Base-by-base conservation (phyloP, 2,797 vertebrate genomes). In the Gadopsis marmoratus region DNA sequence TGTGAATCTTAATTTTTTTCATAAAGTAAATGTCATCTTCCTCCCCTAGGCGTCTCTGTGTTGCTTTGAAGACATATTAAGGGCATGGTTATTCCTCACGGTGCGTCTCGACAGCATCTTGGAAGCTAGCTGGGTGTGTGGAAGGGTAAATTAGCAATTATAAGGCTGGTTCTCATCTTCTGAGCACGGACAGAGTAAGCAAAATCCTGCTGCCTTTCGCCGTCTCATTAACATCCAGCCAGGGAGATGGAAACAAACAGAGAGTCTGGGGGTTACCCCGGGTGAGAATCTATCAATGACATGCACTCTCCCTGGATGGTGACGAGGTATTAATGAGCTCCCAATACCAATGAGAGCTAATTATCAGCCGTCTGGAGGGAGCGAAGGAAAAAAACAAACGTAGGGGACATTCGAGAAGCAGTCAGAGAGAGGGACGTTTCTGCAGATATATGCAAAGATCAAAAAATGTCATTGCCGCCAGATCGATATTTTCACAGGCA, bases 271-370 rank as follows among this genome's bases (percentile, higher is more conserved):
- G 79, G 76, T 87, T 91, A 91, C 89, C 69, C 74, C 71, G 82
- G 55, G 76, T 86, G 88, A 88, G 84, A 89, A 92, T 89, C 78
- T 73, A 93, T 94, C 91, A 87, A 94, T 94, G 88, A 86, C 79
- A 87, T 45, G 86, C 87, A 82, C 85, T 76, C 83, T 82, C 76
- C 77, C 58, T 62, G 71, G 85, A 92, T 85, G 72, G 82, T 89
- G 91, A 89, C 83, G 79, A 91, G 84, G 81, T 92, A 92, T 91
- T 94, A 94, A 95, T 92, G 91, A 93, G 92, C 92, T 91, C 88
- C 90, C 87, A 87, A 83, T 41, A 60, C 88, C 90, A 90, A 89
- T 86, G 88, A 90, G 87, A 90, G 84, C 86, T 93, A 93, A 95
- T 95, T 93, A 94, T 91, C 80, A 88, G 80, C 58, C 75, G 86